phyloP scores from a whole-genome alignment of 2,888 invertebrate species.

The Cryptocheilus praepositus region DNA sequence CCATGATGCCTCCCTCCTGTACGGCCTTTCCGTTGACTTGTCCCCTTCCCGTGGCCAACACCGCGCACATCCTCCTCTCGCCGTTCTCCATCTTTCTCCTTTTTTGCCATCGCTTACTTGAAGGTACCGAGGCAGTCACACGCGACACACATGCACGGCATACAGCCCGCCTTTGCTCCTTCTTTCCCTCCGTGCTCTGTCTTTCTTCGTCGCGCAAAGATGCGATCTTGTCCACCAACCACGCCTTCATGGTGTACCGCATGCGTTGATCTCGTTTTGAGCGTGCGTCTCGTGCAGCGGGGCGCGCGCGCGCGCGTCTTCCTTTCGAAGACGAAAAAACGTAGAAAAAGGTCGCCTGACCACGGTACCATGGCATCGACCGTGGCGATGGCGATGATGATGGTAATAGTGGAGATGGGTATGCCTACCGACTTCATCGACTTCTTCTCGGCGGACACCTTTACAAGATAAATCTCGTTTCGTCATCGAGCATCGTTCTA shows the following conservation, averaged over 20 bases:
- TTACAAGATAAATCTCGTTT: slow-evolving; percentile 44
- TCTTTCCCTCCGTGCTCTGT: slow-evolving; percentile 27
- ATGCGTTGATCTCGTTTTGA: slow-evolving; percentile 53
- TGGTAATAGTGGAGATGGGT: slow-evolving; percentile 5
- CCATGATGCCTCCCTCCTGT: slow-evolving; percentile 44
- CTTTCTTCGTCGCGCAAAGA: slow-evolving; percentile 57
- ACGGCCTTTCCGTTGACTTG: background rate
- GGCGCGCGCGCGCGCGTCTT: slow-evolving; percentile 27
- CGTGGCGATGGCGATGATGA: slow-evolving; percentile 2
- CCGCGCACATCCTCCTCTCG: background rate
- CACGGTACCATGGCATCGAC: background rate
- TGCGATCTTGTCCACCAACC: slow-evolving; percentile 64
- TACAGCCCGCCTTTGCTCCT: background rate
- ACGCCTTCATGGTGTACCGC: slow-evolving; percentile 55
- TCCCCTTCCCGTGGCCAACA: background rate
- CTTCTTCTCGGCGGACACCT: slow-evolving; percentile 31
- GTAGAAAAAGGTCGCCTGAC: slow-evolving; percentile 21
- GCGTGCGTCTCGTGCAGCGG: slow-evolving; percentile 27
- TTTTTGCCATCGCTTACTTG: background rate
- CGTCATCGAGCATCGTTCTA: slow-evolving; percentile 29
- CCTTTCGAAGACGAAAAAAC: slow-evolving; percentile 27
- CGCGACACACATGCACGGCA: too few relatives aligned
- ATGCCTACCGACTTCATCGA: background rate
- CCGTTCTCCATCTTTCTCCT: background rate
- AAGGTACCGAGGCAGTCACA: too few relatives aligned